Base-by-base conservation (phyloP, 37 sponge, comb jelly and placozoan genomes). In the Chondrosia reniformis region DNA sequence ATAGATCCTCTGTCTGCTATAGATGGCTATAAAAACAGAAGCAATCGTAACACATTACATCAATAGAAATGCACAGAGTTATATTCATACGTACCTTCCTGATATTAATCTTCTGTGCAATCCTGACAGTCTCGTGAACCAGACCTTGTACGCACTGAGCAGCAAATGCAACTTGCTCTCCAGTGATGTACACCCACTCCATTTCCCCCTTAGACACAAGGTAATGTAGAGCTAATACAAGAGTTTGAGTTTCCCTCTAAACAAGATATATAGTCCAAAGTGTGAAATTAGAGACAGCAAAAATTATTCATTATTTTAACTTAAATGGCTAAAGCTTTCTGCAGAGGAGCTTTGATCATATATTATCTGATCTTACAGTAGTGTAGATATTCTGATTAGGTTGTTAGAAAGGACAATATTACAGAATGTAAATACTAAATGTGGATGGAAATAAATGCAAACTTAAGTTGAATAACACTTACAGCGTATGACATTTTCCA, bases 111-210 rank as follows among this genome's bases (percentile, higher is more conserved):
- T 69, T 69, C 43, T 69, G 72, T 24, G 43, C 41, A 25, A 69
- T 69, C 36, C 72, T 69, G 41, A 69, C 36, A 3, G 42, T 30
- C 22, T 69, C 72, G 3, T 12, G 42, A n/a, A 69, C 72, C 15
- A 69, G n/a, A 2, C 17, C 41, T 39, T 69, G 72, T 22, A 69
- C 42, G 43, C 72, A 34, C 43, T 69, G 72, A 38, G 72, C 72
- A 44, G 42, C 44, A 25, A 25, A 69, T 19, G 72, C 36, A 25
- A 69, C 72, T 25, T 37, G 43, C 17, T 69, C 42, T n/a, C 72
- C 72, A 8, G 37, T 34, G n/a, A 69, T 6, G 43, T 39, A 69
- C 72, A 69, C 72, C 72, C 72, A 69, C 25, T 69, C 72, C 72
- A 69, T 36, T 69, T 17, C 42, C 17, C 22, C 41, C 72, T 69